phyloP scores from a whole-genome alignment of 2,113 vertebrate species.

The Acanthisitta chloris region DNA sequence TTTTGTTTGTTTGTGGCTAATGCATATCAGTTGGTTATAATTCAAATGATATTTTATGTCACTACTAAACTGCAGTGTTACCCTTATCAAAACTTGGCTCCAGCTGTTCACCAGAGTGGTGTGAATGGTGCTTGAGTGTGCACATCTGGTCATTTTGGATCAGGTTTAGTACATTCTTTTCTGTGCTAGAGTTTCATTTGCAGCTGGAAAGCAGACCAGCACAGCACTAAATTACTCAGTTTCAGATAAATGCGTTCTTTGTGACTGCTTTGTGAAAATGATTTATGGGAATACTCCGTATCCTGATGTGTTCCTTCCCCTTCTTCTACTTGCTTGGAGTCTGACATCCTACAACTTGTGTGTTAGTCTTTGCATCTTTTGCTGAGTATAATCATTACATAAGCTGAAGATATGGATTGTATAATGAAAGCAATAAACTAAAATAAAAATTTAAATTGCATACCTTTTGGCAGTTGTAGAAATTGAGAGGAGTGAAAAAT shows the following conservation, averaged over 20 bases:
- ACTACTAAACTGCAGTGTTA: background rate
- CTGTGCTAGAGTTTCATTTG: conserved; percentile 51
- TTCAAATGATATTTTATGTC: background rate
- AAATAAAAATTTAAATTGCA: background rate
- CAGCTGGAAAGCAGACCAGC: conserved; percentile 61
- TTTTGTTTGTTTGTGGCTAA: background rate
- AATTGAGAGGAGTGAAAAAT: background rate
- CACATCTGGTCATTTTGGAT: conserved; percentile 74
- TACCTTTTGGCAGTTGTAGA: background rate
- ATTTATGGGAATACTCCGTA: conserved; percentile 12
- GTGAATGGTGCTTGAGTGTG: conserved; percentile 44
- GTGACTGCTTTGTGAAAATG: conserved; percentile 42
- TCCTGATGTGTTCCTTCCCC: background rate
- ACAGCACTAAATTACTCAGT: conserved; percentile 17
- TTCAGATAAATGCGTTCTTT: conserved; percentile 48
- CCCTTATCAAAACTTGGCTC: background rate
- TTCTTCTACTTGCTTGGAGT: background rate
- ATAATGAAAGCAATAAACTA: background rate
- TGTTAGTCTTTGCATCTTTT: background rate
- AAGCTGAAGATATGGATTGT: background rate
- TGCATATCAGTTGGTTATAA: background rate
- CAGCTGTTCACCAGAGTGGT: conserved; percentile 9
- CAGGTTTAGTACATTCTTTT: conserved; percentile 71
- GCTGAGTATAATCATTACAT: background rate
- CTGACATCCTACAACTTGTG: background rate